Evolutionary conservation across 30 jellyfish, hydroid and myxozoan genomes (phyloP), one percentile per base, ranked within the genome.

Genomic region (Cassiopea xamachana): DNA sequence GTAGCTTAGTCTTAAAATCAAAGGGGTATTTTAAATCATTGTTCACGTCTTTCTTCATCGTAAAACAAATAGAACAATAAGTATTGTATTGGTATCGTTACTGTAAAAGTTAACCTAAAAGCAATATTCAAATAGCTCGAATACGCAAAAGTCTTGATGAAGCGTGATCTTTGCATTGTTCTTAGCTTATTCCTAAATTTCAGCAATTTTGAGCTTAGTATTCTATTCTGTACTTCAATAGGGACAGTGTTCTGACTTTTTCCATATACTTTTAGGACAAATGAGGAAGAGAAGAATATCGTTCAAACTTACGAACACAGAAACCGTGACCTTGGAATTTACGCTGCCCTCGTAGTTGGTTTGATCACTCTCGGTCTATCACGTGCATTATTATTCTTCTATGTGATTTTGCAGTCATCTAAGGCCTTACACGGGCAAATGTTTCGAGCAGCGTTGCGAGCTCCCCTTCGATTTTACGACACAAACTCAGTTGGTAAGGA

Each of bases 391-490:
- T n/a, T 90, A 15, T 94, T 89, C 90, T 89, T 89, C 90, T 60
- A 46, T 59, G 93, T 89, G 62, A 80, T 89, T 16, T 46, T 89
- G 43, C 80, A 69, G 39, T 83, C 98, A 17, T 68, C 96, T 3
- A 70, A 81, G n/a, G 70, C 86, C 39, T 90, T 94, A 47, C 98
- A 94, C 60, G 94, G 90, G 19, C 77, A 46, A 55, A 94, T 94
- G 98, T 86, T 94, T 77, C 74, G 90, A 43, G 92, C 97, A 13
- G 59, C 86, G n/a, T 79, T 94, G 83, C 94, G 97, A 51, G 96
- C 97, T 13, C 98, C 98, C 5, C 69, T 94, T 44, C 91, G 92
- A 15, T 94, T 94, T 90, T 94, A 83, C 75, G 98, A 94, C 82
- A 94, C 98, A 1, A 89, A 87, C 48, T 94, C 98, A 1, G 82